Percentiles rank a stretch among this genome's conserved stretches.
Conservation (phyloP, 2,797 vertebrate genomes). For the Cetoscarus ocellatus region DNA sequence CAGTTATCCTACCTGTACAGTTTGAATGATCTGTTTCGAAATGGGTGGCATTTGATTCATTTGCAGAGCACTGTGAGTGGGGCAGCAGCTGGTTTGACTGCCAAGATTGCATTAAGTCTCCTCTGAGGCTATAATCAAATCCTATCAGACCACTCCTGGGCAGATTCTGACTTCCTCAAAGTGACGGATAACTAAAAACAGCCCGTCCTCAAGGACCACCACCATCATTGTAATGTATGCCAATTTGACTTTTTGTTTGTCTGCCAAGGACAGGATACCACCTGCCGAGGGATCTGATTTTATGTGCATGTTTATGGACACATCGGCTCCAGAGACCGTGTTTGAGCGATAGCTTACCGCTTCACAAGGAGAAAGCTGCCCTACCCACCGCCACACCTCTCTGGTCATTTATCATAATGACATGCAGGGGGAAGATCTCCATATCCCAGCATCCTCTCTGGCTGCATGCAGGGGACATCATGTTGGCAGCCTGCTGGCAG, state of each 20-base stretch:
- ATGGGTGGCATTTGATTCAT: conserved; percentile 36
- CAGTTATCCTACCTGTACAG: conserved; percentile 18
- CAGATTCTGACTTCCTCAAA: conserved; percentile 62
- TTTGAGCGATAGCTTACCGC: conserved; percentile 71
- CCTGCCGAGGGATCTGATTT: conserved; percentile 81
- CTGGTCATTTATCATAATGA: conserved; percentile 79
- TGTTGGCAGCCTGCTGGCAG: conserved; percentile 39
- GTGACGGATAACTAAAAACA: conserved; percentile 82
- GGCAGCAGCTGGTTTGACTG: conserved; percentile 58
- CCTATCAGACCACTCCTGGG: conserved; percentile 55
- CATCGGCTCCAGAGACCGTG: conserved; percentile 58
- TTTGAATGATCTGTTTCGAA: conserved; percentile 21
- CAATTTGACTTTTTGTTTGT: conserved; percentile 78
- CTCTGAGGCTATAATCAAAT: conserved; percentile 62
- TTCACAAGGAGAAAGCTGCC: conserved; percentile 69
- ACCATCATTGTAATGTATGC: conserved; percentile 81
- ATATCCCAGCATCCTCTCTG: conserved; percentile 39
- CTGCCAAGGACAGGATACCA: conserved; percentile 82
- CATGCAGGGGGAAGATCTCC: conserved; percentile 55
- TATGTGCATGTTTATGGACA: conserved; percentile 82
- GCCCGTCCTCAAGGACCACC: conserved; percentile 63
- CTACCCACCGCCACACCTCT: conserved; percentile 75
- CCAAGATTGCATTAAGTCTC: conserved; percentile 51
- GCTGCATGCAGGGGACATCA: conserved; percentile 34
- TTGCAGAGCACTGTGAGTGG: conserved; percentile 35